phyloP scores from a whole-genome alignment of 2,797 vertebrate genomes.

The Phrynocephalus guinanensis region DNA sequence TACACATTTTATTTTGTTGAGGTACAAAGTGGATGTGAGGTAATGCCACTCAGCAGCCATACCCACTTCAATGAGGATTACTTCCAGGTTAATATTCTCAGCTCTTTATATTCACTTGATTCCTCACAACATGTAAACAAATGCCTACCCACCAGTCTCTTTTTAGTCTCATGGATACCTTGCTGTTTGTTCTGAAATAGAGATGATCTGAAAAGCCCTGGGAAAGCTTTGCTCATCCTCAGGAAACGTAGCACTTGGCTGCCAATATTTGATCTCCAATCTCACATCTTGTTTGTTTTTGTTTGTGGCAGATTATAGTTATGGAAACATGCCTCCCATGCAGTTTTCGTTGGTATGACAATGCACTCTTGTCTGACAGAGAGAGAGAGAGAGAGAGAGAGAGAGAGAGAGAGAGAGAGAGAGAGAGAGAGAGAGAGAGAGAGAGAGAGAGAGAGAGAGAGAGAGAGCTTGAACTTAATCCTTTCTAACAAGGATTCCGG shows the following conservation, averaged over 20 bases:
- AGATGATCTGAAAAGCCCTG: constrained; percentile 32
- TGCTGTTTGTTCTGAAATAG: constrained; percentile 67
- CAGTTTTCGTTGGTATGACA: constrained; percentile 76
- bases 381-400: constrained; percentile 42
- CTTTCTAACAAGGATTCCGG: constrained; percentile 53
- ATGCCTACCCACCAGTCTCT: neutral
- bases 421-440: constrained; percentile 47
- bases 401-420: constrained; percentile 57
- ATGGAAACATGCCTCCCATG: constrained; percentile 75
- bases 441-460: constrained; percentile 53
- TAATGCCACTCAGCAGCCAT: neutral
- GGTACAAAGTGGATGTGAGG: no score
- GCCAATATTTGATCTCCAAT: constrained; percentile 77
- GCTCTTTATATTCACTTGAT: neutral
- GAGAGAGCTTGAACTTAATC: constrained; percentile 54
- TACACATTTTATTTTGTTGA: no score
- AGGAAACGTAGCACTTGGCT: constrained; percentile 68
- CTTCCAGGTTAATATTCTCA: neutral
- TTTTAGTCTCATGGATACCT: constrained; percentile 9
- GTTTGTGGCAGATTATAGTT: constrained; percentile 76
- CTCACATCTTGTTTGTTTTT: constrained; percentile 78
- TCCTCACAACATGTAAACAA: constrained; percentile 27
- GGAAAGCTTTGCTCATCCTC: constrained; percentile 68
- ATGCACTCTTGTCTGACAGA: constrained; percentile 68
- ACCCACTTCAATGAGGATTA: neutral